Percentiles rank a stretch among this genome's conserved stretches.
Evolutionary conservation across 2,888 invertebrate genomes (phyloP).

Genomic region (Diarsia dahlii): DNA sequence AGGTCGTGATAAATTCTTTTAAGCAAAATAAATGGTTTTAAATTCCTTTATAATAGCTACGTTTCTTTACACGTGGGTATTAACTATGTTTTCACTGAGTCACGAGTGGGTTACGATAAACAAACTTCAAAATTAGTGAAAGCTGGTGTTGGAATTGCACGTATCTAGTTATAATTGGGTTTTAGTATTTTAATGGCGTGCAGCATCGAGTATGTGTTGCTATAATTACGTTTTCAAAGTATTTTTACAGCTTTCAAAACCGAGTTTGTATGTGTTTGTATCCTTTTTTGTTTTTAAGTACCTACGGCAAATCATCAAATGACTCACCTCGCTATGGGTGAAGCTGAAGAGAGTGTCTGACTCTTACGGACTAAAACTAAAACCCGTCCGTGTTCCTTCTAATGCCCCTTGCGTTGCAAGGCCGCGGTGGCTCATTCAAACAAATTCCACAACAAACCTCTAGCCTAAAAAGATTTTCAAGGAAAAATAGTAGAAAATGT

Average conservation of each 20-base stretch:
- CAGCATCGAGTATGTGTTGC: background rate
- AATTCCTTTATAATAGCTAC: constrained; percentile 35
- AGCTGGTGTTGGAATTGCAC: background rate
- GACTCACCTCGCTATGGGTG: too few species aligned
- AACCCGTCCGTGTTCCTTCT: too few species aligned
- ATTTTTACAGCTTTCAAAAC: constrained; percentile 8
- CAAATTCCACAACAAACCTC: background rate
- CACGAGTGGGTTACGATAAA: background rate
- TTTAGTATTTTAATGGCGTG: background rate
- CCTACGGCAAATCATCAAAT: too few species aligned
- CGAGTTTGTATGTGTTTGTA: background rate
- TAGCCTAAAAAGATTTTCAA: background rate
- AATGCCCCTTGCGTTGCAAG: too few species aligned
- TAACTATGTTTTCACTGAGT: constrained; percentile 32
- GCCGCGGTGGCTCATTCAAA: too few species aligned
- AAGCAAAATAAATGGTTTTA: constrained; percentile 41
- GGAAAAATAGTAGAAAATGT: background rate
- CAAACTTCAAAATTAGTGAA: background rate
- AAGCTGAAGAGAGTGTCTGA: too few species aligned
- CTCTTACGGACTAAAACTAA: too few species aligned
- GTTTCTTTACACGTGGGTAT: constrained; percentile 31
- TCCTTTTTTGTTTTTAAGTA: too few species aligned
- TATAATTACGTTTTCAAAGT: background rate
- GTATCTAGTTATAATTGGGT: background rate
- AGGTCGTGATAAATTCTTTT: constrained; percentile 57